Conservation (phyloP, 2,113 vertebrate genomes). For the Rhombomys opimus region DNA sequence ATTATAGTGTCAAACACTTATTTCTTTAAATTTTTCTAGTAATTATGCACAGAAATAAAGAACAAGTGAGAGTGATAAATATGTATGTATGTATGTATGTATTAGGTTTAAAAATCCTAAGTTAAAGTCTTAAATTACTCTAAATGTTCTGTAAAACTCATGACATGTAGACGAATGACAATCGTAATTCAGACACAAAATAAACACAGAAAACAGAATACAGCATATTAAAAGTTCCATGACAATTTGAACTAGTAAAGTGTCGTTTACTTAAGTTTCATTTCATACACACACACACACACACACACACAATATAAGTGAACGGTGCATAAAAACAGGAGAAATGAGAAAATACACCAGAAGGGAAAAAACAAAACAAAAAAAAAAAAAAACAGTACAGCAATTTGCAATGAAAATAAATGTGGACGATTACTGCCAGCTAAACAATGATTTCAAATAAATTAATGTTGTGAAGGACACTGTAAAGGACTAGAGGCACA, state of each 20-base stretch:
- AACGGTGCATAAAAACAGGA: not conserved
- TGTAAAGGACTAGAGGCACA: not conserved
- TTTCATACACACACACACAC: not conserved
- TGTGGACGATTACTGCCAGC: slow-evolving; percentile 10
- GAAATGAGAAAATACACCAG: slow-evolving; percentile 1
- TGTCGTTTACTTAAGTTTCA: not conserved
- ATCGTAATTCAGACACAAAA: slow-evolving; percentile 47
- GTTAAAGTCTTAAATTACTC: slow-evolving; percentile 52
- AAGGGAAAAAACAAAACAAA: not conserved
- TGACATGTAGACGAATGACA: slow-evolving; percentile 28
- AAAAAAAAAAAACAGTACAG: not conserved
- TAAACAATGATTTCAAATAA: slow-evolving; percentile 1
- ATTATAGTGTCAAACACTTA: not conserved
- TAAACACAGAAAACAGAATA: not conserved
- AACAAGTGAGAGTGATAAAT: not conserved
- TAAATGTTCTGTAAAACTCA: slow-evolving; percentile 10
- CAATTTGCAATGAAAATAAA: slow-evolving; percentile 26
- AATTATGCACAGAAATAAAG: slow-evolving; percentile 55
- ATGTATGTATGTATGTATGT: not conserved
- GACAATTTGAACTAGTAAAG: slow-evolving; percentile 23
- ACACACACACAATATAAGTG: not conserved
- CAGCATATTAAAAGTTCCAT: slow-evolving; percentile 34
- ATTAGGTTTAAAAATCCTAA: not conserved
- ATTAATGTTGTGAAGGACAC: slow-evolving; percentile 27
- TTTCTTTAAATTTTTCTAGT: slow-evolving; percentile 8